phyloP scores from a whole-genome alignment of 2,888 invertebrate species.

The Thecocarcelia acutangulata region DNA sequence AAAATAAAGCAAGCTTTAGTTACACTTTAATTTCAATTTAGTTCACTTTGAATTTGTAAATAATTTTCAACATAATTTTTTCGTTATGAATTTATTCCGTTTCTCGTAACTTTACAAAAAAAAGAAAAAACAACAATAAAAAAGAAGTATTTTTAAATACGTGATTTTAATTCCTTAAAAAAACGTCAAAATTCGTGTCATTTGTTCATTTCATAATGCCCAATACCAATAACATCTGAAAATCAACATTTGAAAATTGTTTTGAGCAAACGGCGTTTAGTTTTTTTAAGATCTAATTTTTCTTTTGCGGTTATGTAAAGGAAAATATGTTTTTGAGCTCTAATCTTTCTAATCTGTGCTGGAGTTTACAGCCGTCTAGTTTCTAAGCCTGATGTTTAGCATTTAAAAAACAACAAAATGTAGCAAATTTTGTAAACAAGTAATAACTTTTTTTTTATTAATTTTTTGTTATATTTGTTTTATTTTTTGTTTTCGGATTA shows the following conservation, averaged over 20 bases:
- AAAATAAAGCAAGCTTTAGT: no score
- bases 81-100: background rate
- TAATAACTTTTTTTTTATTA: background rate
- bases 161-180: slow-evolving; percentile 66
- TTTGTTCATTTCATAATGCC: slow-evolving; percentile 64
- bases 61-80: slow-evolving; percentile 11
- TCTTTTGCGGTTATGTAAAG: slow-evolving; percentile 2
- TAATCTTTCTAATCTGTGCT: slow-evolving; percentile 45
- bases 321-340: slow-evolving; percentile 29
- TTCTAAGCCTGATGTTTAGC: slow-evolving; percentile 1
- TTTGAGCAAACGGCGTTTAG: slow-evolving; percentile 12
- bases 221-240: slow-evolving; percentile 16
- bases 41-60: background rate
- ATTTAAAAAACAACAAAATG: slow-evolving; percentile 7
- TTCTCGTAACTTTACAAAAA: slow-evolving; percentile 30
- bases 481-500: background rate
- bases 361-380: slow-evolving; percentile 21
- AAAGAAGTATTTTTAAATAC: slow-evolving; percentile 40
- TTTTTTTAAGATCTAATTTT: slow-evolving; percentile 2
- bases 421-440: slow-evolving; percentile 45
- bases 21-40: no score
- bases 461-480: no score
- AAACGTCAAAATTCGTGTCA: slow-evolving; percentile 62
- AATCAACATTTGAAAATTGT: slow-evolving; percentile 14
- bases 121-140: background rate